These are phyloP conservation scores for Lithophane ornitopus DNA, from an alignment of 2,888 invertebrate species.

Conservation along the genomic window DNA sequence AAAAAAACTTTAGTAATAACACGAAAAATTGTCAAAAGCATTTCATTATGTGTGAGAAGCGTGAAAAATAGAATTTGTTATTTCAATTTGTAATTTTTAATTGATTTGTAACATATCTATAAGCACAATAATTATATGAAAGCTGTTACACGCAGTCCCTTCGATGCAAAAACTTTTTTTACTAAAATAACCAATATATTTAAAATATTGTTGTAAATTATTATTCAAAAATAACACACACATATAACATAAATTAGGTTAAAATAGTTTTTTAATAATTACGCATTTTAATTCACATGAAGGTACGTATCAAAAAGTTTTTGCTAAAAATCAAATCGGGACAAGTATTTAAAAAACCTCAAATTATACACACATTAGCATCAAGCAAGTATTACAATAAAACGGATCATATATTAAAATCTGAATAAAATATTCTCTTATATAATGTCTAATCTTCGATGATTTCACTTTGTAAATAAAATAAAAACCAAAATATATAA, in stretches of 20 bases:
- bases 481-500: slow-evolving; percentile 34
- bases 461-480: slow-evolving; percentile 57
- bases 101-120: slow-evolving; percentile 77
- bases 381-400: slow-evolving; percentile 66
- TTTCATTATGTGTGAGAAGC: slow-evolving; percentile 82
- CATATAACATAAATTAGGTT: slow-evolving; percentile 5
- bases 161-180: slow-evolving; percentile 60
- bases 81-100: slow-evolving; percentile 69
- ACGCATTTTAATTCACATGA: slow-evolving; percentile 4
- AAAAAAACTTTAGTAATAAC: slow-evolving; percentile 65
- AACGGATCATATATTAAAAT: slow-evolving; percentile 67
- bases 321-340: slow-evolving; percentile 51
- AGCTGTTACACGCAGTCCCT: slow-evolving; percentile 48
- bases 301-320: slow-evolving; percentile 39
- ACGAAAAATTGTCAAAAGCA: slow-evolving; percentile 81
- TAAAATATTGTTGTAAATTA: slow-evolving; percentile 23
- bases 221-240: slow-evolving; percentile 38
- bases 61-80: slow-evolving; percentile 74
- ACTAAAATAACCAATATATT: background rate
- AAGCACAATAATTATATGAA: slow-evolving; percentile 77
- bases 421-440: slow-evolving; percentile 63
- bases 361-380: slow-evolving; percentile 70
- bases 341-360: slow-evolving; percentile 52
- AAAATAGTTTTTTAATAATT: background rate
- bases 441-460: slow-evolving; percentile 66